These are phyloP conservation scores for Triops longicaudatus DNA, from an alignment of 1,140 invertebrate genomes.

Conservation along the genomic window DNA sequence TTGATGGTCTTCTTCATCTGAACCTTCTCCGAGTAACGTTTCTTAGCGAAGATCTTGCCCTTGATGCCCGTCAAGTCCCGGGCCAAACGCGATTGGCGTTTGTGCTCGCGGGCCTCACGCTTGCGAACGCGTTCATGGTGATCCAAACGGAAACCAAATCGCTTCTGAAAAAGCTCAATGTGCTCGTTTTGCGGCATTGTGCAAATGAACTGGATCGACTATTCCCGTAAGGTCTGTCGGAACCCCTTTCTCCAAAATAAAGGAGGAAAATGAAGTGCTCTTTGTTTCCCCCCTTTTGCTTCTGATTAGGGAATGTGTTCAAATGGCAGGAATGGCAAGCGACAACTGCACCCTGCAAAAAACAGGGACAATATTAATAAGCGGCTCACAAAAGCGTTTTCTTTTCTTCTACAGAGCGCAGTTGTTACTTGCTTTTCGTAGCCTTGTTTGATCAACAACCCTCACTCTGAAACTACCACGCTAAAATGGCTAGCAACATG, in stretches of 20 bases:
- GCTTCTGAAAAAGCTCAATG: constrained; percentile 93
- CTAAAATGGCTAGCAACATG: neutral
- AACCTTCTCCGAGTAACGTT: constrained; percentile 94
- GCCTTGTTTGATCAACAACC: neutral
- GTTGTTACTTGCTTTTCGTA: constrained; percentile 12
- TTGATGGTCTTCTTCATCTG: constrained; percentile 98
- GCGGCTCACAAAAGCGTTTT: neutral
- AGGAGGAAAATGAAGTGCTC: no score
- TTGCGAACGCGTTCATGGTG: constrained; percentile 97
- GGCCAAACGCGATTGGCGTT: constrained; percentile 81
- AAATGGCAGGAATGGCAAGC: constrained; percentile 9
- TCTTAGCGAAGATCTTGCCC: constrained; percentile 95
- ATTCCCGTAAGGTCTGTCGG: neutral
- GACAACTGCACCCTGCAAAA: constrained; percentile 14
- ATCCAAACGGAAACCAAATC: constrained; percentile 90
- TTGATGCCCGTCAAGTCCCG: constrained; percentile 88
- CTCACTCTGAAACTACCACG: neutral
- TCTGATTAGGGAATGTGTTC: neutral
- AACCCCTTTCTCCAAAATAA: neutral
- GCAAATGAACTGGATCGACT: constrained; percentile 2
- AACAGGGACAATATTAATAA: constrained; percentile 14
- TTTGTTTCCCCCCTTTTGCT: no score
- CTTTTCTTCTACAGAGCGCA: neutral
- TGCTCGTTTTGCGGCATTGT: constrained; percentile 99
- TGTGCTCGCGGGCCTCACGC: constrained; percentile 82